Percentiles rank a stretch among this genome's conserved stretches.
phyloP scores from a whole-genome alignment of 1,140 invertebrate species.

The Ladona fulva region DNA sequence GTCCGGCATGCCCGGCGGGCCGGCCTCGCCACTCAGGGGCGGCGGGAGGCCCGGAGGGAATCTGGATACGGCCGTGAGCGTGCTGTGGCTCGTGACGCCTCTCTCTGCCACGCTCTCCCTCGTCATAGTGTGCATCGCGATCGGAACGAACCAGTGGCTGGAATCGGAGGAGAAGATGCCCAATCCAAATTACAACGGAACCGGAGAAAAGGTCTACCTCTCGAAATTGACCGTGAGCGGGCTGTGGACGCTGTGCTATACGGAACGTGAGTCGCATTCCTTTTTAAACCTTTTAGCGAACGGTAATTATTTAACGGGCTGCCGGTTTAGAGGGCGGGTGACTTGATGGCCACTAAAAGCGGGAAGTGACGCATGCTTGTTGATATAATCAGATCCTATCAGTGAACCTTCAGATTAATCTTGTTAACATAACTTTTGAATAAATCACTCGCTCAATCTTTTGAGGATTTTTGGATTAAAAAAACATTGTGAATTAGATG shows the following conservation, averaged over 20 bases:
- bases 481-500: too few relatives aligned
- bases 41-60: conserved; percentile 23
- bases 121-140: conserved; percentile 50
- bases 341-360: too few relatives aligned
- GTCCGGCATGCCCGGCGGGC: background rate
- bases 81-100: conserved; percentile 54
- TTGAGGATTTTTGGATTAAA: too few relatives aligned
- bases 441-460: too few relatives aligned
- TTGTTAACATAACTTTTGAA: too few relatives aligned
- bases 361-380: too few relatives aligned
- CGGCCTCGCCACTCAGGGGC: background rate
- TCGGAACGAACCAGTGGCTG: conserved; percentile 60
- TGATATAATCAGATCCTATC: too few relatives aligned
- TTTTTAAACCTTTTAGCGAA: background rate
- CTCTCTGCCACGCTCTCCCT: conserved; percentile 51
- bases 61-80: conserved; percentile 45
- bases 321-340: too few relatives aligned
- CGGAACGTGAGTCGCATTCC: conserved; percentile 48
- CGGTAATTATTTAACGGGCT: too few relatives aligned
- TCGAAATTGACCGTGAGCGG: conserved; percentile 59
- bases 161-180: conserved; percentile 60
- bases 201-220: conserved; percentile 49
- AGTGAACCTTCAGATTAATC: too few relatives aligned
- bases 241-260: conserved; percentile 58
- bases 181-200: conserved; percentile 53